Conservation (phyloP, 2,113 vertebrate genomes). For the Coptodon bakossiorum region DNA sequence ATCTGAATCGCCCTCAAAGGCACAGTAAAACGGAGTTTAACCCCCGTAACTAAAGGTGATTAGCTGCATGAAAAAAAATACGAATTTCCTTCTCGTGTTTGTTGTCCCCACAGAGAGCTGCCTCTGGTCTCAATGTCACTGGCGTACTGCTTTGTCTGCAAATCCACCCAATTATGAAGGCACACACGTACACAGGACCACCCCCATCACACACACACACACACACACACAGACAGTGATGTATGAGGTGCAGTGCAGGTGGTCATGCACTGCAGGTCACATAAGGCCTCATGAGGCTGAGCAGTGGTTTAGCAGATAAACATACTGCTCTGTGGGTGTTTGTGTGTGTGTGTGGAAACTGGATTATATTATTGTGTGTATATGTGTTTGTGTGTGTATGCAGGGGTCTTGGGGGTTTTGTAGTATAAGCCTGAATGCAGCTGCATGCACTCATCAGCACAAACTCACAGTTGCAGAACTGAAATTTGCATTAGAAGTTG, state of each 20-base stretch:
- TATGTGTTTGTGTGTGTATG: not conserved
- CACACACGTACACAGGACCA: slow-evolving; percentile 14
- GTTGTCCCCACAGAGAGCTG: not conserved
- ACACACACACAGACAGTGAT: slow-evolving; percentile 20
- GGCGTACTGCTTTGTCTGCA: slow-evolving; percentile 45
- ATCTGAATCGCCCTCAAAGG: not conserved
- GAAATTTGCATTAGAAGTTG: not conserved
- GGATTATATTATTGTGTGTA: not conserved
- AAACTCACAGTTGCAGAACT: not conserved
- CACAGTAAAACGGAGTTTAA: not conserved
- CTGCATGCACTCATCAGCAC: not conserved
- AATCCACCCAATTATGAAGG: slow-evolving; percentile 35
- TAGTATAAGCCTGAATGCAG: not conserved
- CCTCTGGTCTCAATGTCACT: slow-evolving; percentile 40
- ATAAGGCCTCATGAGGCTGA: slow-evolving; percentile 3
- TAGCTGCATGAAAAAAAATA: not conserved
- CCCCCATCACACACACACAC: slow-evolving; percentile 4
- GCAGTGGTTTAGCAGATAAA: not conserved
- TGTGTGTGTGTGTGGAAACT: not conserved
- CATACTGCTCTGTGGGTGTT: not conserved
- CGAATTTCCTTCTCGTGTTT: not conserved
- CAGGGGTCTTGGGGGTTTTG: not conserved
- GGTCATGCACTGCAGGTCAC: slow-evolving; percentile 44
- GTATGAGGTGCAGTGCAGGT: slow-evolving; percentile 25
- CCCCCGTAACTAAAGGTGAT: not conserved